Evolutionary conservation across 2,888 invertebrate species (phyloP).

Genomic region (Bhutanitis thaidina): DNA sequence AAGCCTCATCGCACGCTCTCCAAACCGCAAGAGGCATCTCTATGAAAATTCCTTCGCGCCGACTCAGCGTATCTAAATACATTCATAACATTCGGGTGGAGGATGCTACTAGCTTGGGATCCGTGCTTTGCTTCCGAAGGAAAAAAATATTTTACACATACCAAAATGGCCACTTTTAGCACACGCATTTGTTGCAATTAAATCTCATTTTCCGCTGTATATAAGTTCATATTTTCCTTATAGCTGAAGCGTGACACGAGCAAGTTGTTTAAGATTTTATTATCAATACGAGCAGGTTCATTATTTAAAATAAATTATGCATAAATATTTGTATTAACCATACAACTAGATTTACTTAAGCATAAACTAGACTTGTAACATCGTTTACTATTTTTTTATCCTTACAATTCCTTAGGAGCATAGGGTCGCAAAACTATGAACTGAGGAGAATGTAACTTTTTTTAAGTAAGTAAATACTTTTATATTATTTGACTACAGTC

Average conservation of each 20-base stretch:
- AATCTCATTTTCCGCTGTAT: conserved; percentile 2
- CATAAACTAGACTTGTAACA: too few species aligned
- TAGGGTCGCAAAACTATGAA: too few species aligned
- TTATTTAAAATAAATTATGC: too few species aligned
- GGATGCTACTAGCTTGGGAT: conserved; percentile 15
- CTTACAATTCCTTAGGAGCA: too few species aligned
- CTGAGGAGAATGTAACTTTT: too few species aligned
- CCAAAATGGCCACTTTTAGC: background rate
- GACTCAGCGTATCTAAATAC: conserved; percentile 33
- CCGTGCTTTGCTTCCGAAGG: background rate
- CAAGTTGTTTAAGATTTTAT: too few species aligned
- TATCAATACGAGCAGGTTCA: too few species aligned
- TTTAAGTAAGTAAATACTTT: too few species aligned
- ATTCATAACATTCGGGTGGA: conserved; percentile 41
- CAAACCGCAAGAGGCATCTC: conserved; percentile 31
- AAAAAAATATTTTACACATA: background rate
- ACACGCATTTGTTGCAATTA: background rate
- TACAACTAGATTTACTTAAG: too few species aligned
- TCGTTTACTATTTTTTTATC: too few species aligned
- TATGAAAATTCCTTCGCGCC: conserved; percentile 41
- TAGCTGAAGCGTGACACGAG: conserved; percentile 4
- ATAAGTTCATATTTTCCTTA: conserved; percentile 6
- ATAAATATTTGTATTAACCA: too few species aligned
- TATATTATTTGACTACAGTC: too few species aligned
- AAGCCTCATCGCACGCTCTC: conserved; percentile 28